Percentiles rank a stretch among this genome's conserved stretches.
These are phyloP conservation scores for Mylabris phalerata DNA, from an alignment of 1,140 invertebrate genomes.

Conservation along the genomic window DNA sequence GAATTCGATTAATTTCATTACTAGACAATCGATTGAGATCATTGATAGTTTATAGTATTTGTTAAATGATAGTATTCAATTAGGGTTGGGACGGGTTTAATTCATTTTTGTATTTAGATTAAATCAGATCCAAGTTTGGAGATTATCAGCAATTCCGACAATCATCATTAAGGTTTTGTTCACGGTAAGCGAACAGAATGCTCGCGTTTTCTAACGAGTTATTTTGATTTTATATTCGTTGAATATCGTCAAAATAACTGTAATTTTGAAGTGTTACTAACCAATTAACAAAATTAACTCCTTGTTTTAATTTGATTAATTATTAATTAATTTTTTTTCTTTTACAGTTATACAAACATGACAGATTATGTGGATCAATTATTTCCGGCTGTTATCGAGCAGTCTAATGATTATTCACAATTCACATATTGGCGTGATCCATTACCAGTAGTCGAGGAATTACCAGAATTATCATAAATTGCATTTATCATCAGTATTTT, in stretches of 20 bases:
- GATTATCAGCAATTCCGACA: no score
- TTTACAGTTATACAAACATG: slow-evolving; percentile 83
- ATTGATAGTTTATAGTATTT: neutral
- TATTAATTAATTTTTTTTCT: slow-evolving; percentile 24
- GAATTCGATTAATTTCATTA: neutral
- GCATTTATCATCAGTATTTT: slow-evolving; percentile 14
- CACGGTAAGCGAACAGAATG: neutral
- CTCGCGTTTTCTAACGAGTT: neutral
- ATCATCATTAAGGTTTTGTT: no score
- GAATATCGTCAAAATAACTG: neutral
- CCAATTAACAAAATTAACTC: neutral
- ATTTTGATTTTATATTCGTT: neutral
- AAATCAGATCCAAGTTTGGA: neutral
- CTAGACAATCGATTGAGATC: neutral
- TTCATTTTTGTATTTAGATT: neutral
- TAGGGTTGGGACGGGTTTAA: neutral
- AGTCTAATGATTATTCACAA: slow-evolving; percentile 76
- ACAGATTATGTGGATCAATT: slow-evolving; percentile 90
- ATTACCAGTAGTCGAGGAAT: slow-evolving; percentile 50
- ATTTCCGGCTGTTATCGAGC: slow-evolving; percentile 70
- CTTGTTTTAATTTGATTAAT: neutral
- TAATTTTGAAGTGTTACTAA: neutral
- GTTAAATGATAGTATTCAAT: no score
- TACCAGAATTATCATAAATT: slow-evolving; percentile 23
- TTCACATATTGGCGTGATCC: slow-evolving; percentile 91